Base-by-base conservation (phyloP, 2,888 invertebrate species). In the Epinotia bilunana region DNA sequence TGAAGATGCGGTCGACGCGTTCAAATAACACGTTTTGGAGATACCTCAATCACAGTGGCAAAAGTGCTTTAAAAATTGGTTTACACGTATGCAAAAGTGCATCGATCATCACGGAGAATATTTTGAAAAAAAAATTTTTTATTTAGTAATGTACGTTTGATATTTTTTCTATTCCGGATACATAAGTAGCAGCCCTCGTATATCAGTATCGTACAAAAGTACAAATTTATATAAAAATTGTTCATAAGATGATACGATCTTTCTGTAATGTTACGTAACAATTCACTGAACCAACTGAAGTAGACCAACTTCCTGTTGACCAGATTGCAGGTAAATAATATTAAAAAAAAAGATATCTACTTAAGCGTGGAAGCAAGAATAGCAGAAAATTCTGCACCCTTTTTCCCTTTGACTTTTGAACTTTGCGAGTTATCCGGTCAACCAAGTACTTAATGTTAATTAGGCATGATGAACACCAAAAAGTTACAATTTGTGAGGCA, bases 381-480 rank as follows among this genome's bases (percentile, higher is more conserved):
- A 69, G 23, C 58, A 58, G 33, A 60, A 69, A 69, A 69, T 16
- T n/a, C 43, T 60, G 43, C 43, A 60, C 69, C 69, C 69, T 69
- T 69, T 69, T 68, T 69, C 13, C 70, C 64, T 74, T 74, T 71
- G 58, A 43, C 60, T 61, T 64, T 65, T 74, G 70, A 71, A 74
- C 74, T 74, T 74, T 73, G 49, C 33, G 64, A 60, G 60, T 62
- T 73, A 73, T 57, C 68, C 68, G 70, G 70, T 74, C 70, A 70
- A 39, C 70, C 69, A 74, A 70, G 70, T 65, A 57, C 58, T 53
- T 55, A 43, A 65, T 70, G 64, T 57, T 74, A 74, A 74, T 70
- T 74, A 70, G 43, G 58, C 64, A 60, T 60, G 43, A 60, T 65
- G 58, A 65, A 74, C 64, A 58, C 60, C 46, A 28, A 62, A 53